phyloP scores from a whole-genome alignment of 2,888 invertebrate genomes.

The Auanema freiburgensis region DNA sequence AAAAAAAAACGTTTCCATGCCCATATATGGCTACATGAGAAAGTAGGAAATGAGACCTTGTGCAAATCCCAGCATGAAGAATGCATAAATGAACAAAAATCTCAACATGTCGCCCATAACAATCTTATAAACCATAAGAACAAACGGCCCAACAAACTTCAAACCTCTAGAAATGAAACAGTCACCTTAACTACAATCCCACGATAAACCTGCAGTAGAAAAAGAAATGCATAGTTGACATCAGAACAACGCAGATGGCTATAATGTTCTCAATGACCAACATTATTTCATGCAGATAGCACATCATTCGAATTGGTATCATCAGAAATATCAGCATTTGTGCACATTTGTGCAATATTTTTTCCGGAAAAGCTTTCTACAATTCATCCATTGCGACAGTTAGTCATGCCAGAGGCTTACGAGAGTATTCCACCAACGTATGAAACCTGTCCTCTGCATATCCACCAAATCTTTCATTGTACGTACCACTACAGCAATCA shows the following conservation, averaged over 20 bases:
- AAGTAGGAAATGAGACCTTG: slow-evolving; percentile 74
- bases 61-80: slow-evolving; percentile 94
- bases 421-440: slow-evolving; percentile 47
- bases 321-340: slow-evolving; percentile 84
- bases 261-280: slow-evolving; percentile 47
- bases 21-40: background rate
- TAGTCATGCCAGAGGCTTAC: slow-evolving; percentile 18
- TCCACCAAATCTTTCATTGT: slow-evolving; percentile 42
- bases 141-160: slow-evolving; percentile 96
- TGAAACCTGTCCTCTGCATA: slow-evolving; percentile 43
- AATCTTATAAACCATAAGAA: slow-evolving; percentile 99
- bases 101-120: slow-evolving; percentile 90
- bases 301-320: slow-evolving; percentile 77
- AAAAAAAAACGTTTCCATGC: slow-evolving; percentile 14
- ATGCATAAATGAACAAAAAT: slow-evolving; percentile 91
- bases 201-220: slow-evolving; percentile 46
- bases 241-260: slow-evolving; percentile 43
- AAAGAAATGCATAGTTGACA: slow-evolving; percentile 49
- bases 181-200: background rate
- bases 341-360: slow-evolving; percentile 90
- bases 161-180: slow-evolving; percentile 76
- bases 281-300: slow-evolving; percentile 34
- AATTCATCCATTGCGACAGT: slow-evolving; percentile 40
- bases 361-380: slow-evolving; percentile 82
- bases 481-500: slow-evolving; percentile 38